phyloP scores from a whole-genome alignment of 2,888 invertebrate genomes.

The Seira sanloemensis region DNA sequence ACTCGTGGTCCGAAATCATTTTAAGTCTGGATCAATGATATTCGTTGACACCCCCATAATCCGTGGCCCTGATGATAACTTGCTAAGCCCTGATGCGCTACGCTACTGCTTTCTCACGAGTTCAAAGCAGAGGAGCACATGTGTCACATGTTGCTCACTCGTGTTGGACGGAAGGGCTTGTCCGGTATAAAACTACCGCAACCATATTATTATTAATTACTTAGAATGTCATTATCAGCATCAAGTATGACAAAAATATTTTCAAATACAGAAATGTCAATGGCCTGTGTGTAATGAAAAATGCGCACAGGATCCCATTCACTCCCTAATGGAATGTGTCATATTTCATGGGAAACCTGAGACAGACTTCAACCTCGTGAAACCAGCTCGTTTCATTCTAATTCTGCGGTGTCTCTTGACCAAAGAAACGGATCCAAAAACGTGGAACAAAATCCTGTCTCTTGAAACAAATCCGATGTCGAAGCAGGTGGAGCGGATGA shows the following conservation, averaged over 20 bases:
- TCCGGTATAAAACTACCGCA: too few relatives aligned
- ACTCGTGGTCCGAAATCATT: slow-evolving; percentile 36
- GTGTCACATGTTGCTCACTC: slow-evolving; percentile 48
- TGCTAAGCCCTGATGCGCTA: slow-evolving; percentile 53
- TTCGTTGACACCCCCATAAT: slow-evolving; percentile 54
- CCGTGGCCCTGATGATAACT: slow-evolving; percentile 56
- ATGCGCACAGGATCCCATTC: slow-evolving; percentile 52
- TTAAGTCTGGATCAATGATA: slow-evolving; percentile 49
- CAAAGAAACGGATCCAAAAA: slow-evolving; percentile 52
- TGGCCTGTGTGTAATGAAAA: slow-evolving; percentile 52
- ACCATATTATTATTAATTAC: too few relatives aligned
- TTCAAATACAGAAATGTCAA: too few relatives aligned
- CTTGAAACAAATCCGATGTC: slow-evolving; percentile 47
- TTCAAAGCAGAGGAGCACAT: slow-evolving; percentile 53
- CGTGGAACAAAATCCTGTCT: slow-evolving; percentile 53
- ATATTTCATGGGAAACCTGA: slow-evolving; percentile 59
- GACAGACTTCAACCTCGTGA: slow-evolving; percentile 38
- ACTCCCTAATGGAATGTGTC: slow-evolving; percentile 43
- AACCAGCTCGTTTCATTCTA: slow-evolving; percentile 43
- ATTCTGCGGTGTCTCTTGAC: slow-evolving; percentile 52
- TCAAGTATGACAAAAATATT: too few relatives aligned
- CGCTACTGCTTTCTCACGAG: slow-evolving; percentile 57
- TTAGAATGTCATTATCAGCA: too few relatives aligned
- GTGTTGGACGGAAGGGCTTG: slow-evolving; percentile 53
- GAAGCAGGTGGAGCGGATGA: slow-evolving; percentile 34